Conservation (phyloP, 2,888 invertebrate genomes). For the Antitype chi region DNA sequence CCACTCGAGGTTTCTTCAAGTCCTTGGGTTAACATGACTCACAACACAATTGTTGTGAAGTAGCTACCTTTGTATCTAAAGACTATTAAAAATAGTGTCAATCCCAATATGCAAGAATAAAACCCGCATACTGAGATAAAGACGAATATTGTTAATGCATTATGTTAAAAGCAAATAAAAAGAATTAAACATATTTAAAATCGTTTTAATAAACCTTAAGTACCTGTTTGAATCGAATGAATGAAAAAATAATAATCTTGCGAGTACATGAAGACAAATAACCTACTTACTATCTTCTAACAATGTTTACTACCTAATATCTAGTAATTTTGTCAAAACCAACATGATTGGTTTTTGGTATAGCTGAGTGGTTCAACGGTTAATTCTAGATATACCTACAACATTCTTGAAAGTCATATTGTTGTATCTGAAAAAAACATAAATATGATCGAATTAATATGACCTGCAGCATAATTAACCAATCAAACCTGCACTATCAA, state of each 20-base stretch:
- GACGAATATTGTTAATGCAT: slow-evolving; percentile 22
- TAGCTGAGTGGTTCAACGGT: background rate
- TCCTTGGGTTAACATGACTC: slow-evolving; percentile 9
- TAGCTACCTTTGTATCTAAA: background rate
- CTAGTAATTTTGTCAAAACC: background rate
- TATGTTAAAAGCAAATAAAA: slow-evolving; percentile 42
- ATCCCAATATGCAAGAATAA: background rate
- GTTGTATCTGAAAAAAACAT: background rate
- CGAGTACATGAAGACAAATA: background rate
- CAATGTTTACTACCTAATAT: background rate
- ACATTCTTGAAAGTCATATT: background rate
- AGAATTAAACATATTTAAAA: background rate
- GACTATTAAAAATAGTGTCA: slow-evolving; percentile 6
- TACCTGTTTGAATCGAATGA: background rate
- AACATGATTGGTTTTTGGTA: background rate
- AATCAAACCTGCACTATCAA: no score
- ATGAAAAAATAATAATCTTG: background rate
- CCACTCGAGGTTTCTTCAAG: background rate
- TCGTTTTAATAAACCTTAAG: slow-evolving; percentile 29
- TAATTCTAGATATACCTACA: background rate
- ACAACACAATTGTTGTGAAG: background rate
- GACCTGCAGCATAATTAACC: background rate
- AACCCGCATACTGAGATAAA: slow-evolving; percentile 7
- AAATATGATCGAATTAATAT: background rate
- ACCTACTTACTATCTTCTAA: background rate